These are phyloP conservation scores for Suncus etruscus DNA, from an alignment of 2,113 vertebrate genomes.

Conservation along the genomic window DNA sequence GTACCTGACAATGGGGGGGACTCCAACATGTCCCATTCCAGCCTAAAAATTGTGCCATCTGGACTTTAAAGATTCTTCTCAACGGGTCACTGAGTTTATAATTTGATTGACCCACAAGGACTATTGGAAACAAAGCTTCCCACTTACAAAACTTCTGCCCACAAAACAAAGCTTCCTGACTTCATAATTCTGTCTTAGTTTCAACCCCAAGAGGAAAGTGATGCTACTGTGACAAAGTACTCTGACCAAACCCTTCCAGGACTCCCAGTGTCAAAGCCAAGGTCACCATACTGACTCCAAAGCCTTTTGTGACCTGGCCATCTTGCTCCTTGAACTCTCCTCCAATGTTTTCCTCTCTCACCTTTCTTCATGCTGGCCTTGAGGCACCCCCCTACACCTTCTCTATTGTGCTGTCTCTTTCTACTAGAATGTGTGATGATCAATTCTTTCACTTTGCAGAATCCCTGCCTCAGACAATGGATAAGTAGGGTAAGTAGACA, in stretches of 20 bases:
- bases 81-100: too few relatives aligned
- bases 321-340: background rate
- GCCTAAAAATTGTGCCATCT: background rate
- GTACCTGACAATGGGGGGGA: too few relatives aligned
- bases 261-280: background rate
- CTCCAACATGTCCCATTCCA: background rate
- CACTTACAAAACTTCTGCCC: background rate
- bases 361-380: background rate
- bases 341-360: fast-evolving
- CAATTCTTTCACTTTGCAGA: background rate
- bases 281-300: background rate
- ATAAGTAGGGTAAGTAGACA: background rate
- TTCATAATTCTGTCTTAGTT: background rate
- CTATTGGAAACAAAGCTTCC: too few relatives aligned
- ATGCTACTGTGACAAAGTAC: background rate
- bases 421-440: background rate
- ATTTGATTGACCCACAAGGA: too few relatives aligned
- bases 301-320: too few relatives aligned
- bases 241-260: background rate
- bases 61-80: too few relatives aligned
- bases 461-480: too few relatives aligned
- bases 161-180: too few relatives aligned
- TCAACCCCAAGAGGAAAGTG: background rate
- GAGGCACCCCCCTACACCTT: too few relatives aligned
- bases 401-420: background rate